Percentiles rank a stretch among this genome's conserved stretches.
Conservation (phyloP, 2,113 vertebrate species). For the Gymnocephalus cernua region DNA sequence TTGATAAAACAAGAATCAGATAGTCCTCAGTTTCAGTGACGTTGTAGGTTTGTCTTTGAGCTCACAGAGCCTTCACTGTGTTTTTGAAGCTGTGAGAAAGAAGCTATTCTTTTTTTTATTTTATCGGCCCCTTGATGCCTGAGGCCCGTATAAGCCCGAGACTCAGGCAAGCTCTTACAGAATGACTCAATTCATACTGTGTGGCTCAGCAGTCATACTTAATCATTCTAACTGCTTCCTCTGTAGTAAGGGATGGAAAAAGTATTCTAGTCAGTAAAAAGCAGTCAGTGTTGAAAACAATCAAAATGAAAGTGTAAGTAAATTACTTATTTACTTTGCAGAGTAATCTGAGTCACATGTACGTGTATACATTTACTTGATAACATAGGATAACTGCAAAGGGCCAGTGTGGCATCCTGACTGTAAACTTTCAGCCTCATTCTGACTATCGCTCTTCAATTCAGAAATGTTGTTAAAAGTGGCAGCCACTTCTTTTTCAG, state of each 20-base stretch:
- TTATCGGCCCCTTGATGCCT: conserved; percentile 1
- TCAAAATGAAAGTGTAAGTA: neutral
- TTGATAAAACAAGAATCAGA: conserved; percentile 25
- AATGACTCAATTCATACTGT: conserved; percentile 58
- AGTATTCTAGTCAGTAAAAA: neutral
- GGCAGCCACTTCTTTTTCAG: neutral
- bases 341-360: neutral
- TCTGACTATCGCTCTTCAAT: neutral
- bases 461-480: neutral
- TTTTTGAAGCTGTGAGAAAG: conserved; percentile 31
- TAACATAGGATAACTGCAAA: neutral
- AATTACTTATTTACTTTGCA: neutral
- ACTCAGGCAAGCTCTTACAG: conserved; percentile 29
- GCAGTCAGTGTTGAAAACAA: conserved; percentile 19
- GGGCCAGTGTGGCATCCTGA: neutral
- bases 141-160: conserved; percentile 43
- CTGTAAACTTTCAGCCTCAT: neutral
- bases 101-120: conserved; percentile 35
- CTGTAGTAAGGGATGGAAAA: conserved; percentile 3
- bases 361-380: neutral
- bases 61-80: conserved; percentile 39
- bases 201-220: conserved; percentile 12
- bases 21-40: conserved; percentile 25
- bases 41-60: conserved; percentile 30
- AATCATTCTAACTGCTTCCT: conserved; percentile 18